These are phyloP conservation scores for Eupelmus urozonus DNA, from an alignment of 2,888 invertebrate species.

Conservation along the genomic window DNA sequence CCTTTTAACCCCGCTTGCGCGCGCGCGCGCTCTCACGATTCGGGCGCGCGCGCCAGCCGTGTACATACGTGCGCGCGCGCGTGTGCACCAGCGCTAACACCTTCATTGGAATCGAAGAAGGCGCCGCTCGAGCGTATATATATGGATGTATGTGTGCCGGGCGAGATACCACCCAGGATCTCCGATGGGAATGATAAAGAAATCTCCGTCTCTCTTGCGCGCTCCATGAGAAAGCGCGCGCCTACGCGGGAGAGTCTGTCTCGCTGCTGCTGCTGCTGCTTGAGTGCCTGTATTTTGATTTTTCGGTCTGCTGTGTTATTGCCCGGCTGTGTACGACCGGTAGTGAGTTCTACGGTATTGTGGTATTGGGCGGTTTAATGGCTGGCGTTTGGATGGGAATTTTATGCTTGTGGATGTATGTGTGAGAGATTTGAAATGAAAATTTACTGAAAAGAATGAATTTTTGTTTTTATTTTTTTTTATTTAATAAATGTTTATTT, in stretches of 20 bases:
- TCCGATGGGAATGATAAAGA: constrained; percentile 65
- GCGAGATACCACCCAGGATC: constrained; percentile 66
- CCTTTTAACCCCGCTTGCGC: constrained; percentile 66
- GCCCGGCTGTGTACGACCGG: not conserved
- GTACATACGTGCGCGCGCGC: constrained; percentile 14
- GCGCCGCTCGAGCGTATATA: constrained; percentile 56
- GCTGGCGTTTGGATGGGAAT: no score
- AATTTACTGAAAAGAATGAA: no score
- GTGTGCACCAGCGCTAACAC: constrained; percentile 70
- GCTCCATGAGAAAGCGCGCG: constrained; percentile 14
- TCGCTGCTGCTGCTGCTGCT: not conserved
- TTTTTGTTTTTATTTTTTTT: no score
- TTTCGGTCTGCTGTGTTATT: not conserved
- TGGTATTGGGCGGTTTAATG: no score
- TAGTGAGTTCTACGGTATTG: not conserved
- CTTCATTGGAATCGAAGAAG: constrained; percentile 71
- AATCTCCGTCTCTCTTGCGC: constrained; percentile 48
- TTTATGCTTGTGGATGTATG: no score
- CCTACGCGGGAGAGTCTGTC: constrained; percentile 33
- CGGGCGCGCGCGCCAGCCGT: constrained; percentile 40
- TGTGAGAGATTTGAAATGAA: no score
- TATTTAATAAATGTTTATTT: no score
- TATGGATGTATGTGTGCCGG: constrained; percentile 15
- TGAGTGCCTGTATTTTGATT: not conserved
- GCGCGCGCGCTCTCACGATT: constrained; percentile 60